phyloP scores from a whole-genome alignment of 2,888 invertebrate species.

The Sicus ferrugineus region DNA sequence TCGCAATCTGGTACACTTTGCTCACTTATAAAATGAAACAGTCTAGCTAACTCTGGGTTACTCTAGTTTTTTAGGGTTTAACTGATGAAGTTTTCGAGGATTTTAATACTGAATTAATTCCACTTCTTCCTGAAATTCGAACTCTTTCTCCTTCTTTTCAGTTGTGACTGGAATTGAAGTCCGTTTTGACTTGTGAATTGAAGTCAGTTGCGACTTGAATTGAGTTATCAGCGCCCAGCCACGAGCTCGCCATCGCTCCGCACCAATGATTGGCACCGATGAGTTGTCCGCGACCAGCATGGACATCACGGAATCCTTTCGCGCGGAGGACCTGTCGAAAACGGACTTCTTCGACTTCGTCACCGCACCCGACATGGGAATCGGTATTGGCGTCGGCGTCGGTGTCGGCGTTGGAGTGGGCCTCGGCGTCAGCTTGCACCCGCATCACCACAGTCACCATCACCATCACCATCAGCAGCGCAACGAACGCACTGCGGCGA shows the following conservation, averaged over 20 bases:
- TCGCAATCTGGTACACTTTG: no score
- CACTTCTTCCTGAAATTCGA: not conserved
- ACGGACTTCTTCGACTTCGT: constrained; percentile 91
- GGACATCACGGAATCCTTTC: constrained; percentile 84
- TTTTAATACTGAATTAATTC: constrained; percentile 31
- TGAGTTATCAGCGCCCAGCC: not conserved
- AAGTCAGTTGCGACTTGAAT: not conserved
- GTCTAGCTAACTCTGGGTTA: no score
- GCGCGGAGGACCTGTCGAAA: constrained; percentile 83
- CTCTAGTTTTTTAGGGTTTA: constrained; percentile 7
- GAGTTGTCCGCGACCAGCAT: constrained; percentile 68
- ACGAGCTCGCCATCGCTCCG: not conserved
- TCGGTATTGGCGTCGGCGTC: constrained; percentile 64
- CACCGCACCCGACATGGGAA: constrained; percentile 76
- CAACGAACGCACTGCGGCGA: constrained; percentile 47
- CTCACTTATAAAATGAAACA: no score
- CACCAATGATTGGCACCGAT: constrained; percentile 63
- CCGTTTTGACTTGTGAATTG: not conserved
- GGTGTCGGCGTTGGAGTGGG: constrained; percentile 56
- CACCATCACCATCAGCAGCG: no score
- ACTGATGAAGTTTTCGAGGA: not conserved
- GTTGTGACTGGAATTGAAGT: constrained; percentile 23
- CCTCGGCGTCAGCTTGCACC: constrained; percentile 60
- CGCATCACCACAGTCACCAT: no score
- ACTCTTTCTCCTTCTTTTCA: not conserved